Evolutionary conservation across 2,113 vertebrate genomes (phyloP).

Genomic region (Cyanocitta stelleri): DNA sequence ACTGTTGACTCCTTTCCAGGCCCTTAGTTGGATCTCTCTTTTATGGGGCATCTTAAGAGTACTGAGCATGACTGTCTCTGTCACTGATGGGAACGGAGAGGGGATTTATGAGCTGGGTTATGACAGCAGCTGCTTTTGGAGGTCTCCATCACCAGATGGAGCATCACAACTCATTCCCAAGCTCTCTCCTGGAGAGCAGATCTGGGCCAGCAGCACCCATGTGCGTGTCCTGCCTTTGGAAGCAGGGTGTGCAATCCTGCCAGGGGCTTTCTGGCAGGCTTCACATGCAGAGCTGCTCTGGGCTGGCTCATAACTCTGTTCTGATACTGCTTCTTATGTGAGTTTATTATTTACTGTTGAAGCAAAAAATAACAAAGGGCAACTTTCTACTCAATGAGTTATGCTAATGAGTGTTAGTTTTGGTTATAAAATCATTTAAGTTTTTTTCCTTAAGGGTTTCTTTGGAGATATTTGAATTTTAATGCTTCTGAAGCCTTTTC

Average conservation of each 20-base stretch:
- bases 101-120: not conserved
- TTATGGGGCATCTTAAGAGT: not conserved
- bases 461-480: not conserved
- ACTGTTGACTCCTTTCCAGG: not conserved
- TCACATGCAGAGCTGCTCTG: not conserved
- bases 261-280: rapidly evolving
- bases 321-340: not conserved
- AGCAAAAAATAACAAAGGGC: not conserved
- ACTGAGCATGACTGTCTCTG: not conserved
- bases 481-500: not conserved
- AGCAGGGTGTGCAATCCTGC: not conserved
- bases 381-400: not conserved
- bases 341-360: not conserved
- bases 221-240: rapidly evolving
- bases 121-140: rapidly evolving
- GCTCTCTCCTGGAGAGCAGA: not conserved
- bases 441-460: not conserved
- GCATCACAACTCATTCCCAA: rapidly evolving
- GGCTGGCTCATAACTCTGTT: not conserved
- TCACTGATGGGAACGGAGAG: rapidly evolving
- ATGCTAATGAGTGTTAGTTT: not conserved
- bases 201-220: not conserved
- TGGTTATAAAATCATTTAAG: not conserved
- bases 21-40: not conserved
- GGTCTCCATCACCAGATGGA: not conserved